These are phyloP conservation scores for Mohoua ochrocephala DNA, from an alignment of 2,113 vertebrate genomes.

Conservation along the genomic window DNA sequence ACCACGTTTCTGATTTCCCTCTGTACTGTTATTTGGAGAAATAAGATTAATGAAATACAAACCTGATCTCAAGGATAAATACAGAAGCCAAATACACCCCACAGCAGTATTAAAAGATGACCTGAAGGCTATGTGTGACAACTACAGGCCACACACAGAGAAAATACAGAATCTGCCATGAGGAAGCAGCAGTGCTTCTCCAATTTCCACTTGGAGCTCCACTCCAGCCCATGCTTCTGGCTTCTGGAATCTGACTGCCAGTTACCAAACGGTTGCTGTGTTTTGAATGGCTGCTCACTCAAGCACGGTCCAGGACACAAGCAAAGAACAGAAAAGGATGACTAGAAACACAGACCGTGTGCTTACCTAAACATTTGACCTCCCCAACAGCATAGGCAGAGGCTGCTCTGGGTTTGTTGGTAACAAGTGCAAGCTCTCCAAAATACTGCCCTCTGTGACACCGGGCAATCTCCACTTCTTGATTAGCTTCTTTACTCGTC, in stretches of 20 bases:
- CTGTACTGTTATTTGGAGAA: background rate
- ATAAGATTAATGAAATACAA: background rate
- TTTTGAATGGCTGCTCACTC: background rate
- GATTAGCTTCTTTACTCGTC: conserved; percentile 84
- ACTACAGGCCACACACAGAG: background rate
- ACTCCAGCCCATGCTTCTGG: background rate
- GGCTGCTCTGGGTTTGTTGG: conserved; percentile 97
- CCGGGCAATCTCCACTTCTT: conserved; percentile 92
- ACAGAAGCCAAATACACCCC: background rate
- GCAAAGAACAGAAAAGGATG: background rate
- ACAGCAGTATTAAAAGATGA: background rate
- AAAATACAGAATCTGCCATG: background rate
- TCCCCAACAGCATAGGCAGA: conserved; percentile 91
- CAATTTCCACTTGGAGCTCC: background rate
- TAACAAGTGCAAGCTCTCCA: conserved; percentile 96
- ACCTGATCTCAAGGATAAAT: background rate
- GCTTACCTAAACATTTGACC: conserved; percentile 94
- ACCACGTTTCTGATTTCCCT: background rate
- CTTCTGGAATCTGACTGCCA: background rate
- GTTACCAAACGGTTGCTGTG: background rate
- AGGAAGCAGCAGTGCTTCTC: background rate
- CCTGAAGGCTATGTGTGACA: background rate
- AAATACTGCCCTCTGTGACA: conserved; percentile 96
- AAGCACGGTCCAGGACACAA: background rate
- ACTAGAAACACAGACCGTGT: background rate